These are phyloP conservation scores for Disparrhopalites patrizii DNA, from an alignment of 2,888 invertebrate genomes.

Conservation along the genomic window DNA sequence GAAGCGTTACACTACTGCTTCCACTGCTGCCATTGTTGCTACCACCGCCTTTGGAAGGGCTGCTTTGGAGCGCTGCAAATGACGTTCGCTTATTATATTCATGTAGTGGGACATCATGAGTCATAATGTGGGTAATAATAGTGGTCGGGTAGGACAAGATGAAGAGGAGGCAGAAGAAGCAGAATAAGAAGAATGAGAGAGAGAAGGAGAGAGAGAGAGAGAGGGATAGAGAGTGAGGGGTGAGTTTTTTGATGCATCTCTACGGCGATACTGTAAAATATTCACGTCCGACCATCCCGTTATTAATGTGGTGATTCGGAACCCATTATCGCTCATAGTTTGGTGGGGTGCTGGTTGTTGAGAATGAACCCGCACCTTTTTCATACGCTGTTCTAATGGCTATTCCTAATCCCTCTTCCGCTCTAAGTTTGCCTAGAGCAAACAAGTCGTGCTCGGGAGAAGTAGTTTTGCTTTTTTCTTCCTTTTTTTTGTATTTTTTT, in stretches of 20 bases:
- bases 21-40: too few species aligned
- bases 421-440: constrained; percentile 8
- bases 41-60: too few species aligned
- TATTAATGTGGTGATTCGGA: constrained; percentile 36
- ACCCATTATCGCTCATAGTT: constrained; percentile 36
- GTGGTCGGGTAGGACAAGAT: too few species aligned
- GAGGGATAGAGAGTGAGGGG: not conserved
- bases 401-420: constrained; percentile 26
- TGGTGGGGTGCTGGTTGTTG: not conserved
- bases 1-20: too few species aligned
- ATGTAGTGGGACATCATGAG: too few species aligned
- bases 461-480: not conserved
- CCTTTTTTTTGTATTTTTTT: not conserved
- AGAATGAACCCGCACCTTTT: constrained; percentile 16
- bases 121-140: not conserved
- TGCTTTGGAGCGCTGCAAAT: too few species aligned
- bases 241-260: constrained; percentile 4
- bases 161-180: too few species aligned
- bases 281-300: constrained; percentile 30
- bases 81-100: too few species aligned
- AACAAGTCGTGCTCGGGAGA: too few species aligned
- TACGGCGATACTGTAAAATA: constrained; percentile 33
- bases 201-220: not conserved
- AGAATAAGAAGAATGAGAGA: too few species aligned
- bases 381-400: constrained; percentile 13